A percentile compares a stretch with the other conserved stretches of the same genome.
Conservation (phyloP, 1,140 invertebrate species). For the Aphis craccivora region DNA sequence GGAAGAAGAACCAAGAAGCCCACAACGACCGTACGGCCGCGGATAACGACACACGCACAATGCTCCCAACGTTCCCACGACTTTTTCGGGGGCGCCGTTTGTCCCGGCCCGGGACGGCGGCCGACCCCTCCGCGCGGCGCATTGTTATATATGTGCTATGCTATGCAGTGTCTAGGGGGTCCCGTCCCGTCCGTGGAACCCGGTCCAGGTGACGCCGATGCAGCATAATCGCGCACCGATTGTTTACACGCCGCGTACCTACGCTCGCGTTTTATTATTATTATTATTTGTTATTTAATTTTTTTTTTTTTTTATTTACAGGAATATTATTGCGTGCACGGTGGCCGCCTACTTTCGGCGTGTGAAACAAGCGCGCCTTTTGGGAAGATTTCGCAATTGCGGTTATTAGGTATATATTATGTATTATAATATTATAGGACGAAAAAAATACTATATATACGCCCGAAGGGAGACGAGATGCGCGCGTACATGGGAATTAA, state of each 20-base stretch:
- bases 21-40: background rate
- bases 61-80: conserved; percentile 39
- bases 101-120: conserved; percentile 5
- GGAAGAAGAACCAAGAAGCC: conserved; percentile 3
- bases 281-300: background rate
- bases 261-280: background rate
- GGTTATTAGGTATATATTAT: background rate
- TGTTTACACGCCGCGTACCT: too few species aligned
- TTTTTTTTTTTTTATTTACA: background rate
- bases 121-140: background rate
- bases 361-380: background rate
- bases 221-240: background rate
- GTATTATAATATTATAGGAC: background rate
- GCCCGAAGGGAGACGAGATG: background rate
- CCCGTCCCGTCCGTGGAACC: conserved; percentile 38
- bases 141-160: background rate
- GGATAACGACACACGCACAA: background rate
- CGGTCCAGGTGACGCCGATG: background rate
- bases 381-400: conserved; percentile 2
- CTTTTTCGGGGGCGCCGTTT: conserved; percentile 48
- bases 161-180: background rate
- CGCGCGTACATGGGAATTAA: too few species aligned
- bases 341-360: background rate
- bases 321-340: background rate
- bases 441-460: too few species aligned